Base-by-base conservation (phyloP, 2,797 vertebrate species). In the Tachyglossus aculeatus region DNA sequence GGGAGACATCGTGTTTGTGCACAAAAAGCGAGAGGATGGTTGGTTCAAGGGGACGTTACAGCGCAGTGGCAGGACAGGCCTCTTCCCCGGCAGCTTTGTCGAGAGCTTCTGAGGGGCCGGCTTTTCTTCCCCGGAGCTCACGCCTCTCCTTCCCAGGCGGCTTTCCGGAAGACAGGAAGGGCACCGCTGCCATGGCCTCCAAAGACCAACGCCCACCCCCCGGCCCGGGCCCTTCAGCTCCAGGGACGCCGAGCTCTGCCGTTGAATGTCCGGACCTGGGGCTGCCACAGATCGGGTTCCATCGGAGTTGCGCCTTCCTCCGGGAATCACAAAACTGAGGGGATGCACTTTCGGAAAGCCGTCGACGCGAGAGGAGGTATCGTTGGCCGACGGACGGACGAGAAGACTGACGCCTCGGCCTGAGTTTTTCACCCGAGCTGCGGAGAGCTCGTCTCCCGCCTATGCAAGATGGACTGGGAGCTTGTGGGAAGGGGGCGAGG, bases 1-100 rank as follows among this genome's bases (percentile, higher is more conserved):
- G 73, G 94, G 94, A 2, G 94, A 95, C 66, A 89, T 94, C 41
- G 94, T 95, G 52, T 95, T 95, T 41, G 94, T 95, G 78, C 94
- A 94, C 86, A 93, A 93, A 88, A 95, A 94, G 15, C 89, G 93
- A 2, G 94, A 95, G 66, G 94, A 94, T 0, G 94, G 94, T 71
- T 95, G 94, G 94, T 95, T 91, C 88, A 94, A 95, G 83, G 94
- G 94, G 56, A 95, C 94, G 0, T 82, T 95, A 73, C 94, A 95
- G 82, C 86, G 94, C 39, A 95, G 92, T 0, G 94, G 94, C 70
- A 93, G 92, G 84, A 95, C 91, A 0, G 93, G 91, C 76, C 94
- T 95, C 81, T 95, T 95, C 82, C 92, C 94, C 0, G 92, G 94
- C 77, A 94, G 95, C 91, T 94, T 96, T 71, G 94, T 95, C 0